Evolutionary conservation across 2,797 vertebrate species (phyloP), one percentile per base, ranked within the genome.

Genomic region (Halcyon smyrnensis): DNA sequence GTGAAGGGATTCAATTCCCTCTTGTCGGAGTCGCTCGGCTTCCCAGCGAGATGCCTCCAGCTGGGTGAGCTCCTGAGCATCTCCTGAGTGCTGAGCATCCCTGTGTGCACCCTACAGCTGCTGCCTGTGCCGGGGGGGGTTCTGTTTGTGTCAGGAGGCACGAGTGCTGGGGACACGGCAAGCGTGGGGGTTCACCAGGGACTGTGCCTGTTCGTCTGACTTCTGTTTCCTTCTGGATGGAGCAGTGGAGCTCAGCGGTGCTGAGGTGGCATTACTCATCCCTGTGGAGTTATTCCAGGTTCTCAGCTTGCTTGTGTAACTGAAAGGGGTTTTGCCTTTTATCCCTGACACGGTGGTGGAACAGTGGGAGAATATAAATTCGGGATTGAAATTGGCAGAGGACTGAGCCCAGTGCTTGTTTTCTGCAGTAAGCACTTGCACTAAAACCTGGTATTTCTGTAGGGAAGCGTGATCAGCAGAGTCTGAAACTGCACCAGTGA

Each of bases 201-300:
- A n/a, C 67, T 45, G 1, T 59, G 39, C 53, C 59, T 8, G 4
- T 21, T 63, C 39, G 0, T 36, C 62, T 62, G 27, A 0, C 43
- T 18, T 11, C 76, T 24, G 18, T 0, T 46, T 15, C 48, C 62
- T 59, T 10, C 6, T 7, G 92, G 43, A 12, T 28, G 62, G 53
- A 91, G 87, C 54, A 3, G 36, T 5, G 53, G 64, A 64, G 64
- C 64, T 68, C 37, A 8, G 85, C 63, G 11, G 17, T 79, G 95
- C 91, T 92, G 93, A 90, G 89, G 45, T 76, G 85, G 60, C 75
- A 37, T 83, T 46, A 21, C 84, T 88, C 93, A 70, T 90, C 86
- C 84, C 77, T 3, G 0, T 25, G 86, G 93, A 86, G 89, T 95
- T 60, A 90, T 69, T 69, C 94, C 95, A 92, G 86, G 86, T 85